Base-by-base conservation (phyloP, 2,888 invertebrate genomes). In the Epirrhoe tristata region DNA sequence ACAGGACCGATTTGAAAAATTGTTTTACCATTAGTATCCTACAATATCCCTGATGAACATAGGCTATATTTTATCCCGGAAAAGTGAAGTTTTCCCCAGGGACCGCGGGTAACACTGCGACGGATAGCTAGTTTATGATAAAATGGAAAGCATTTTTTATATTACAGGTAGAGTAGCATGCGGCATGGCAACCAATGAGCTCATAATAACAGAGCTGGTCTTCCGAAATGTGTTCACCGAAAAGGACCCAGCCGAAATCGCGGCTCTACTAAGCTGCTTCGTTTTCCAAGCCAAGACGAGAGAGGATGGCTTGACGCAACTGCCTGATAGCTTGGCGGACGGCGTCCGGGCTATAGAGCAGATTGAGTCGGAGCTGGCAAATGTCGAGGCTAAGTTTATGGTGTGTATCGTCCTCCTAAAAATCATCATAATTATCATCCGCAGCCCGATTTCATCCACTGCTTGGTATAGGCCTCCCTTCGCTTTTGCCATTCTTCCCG, bases 131-230 rank as follows among this genome's bases (percentile, higher is more conserved):
- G n/a, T n/a, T n/a, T n/a, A n/a, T n/a, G n/a, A n/a, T n/a, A 34
- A 34, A 34, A 34, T 34, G 0, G 0, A 7, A 34, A 34, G 5
- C 34, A 12, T 2, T 5, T 3, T 43, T 48, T 46, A 5, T 46
- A 55, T 69, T 43, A 1, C 67, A 86, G 87, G 87, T 50, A 81
- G 92, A 53, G 93, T 93, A 0, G 93, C 93, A 0, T 93, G 93
- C 73, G 89, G 92, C 0, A 93, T 93, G 93, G 91, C 93, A 0
- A 93, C 93, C 76, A 97, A 97, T 80, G 99, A 98, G 86, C 93
- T 99, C 17, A 95, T 99, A 60, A 96, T 99, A 69, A 99, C 99
- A 0, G 99, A 99, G 86, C 91, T 99, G 54, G 97, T 99, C 46
- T 96, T 99, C 76, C 95, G 97, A 71, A 98, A 99, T 85, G 96